phyloP scores from a whole-genome alignment of 2,888 invertebrate genomes.

The Dugesia japonica region DNA sequence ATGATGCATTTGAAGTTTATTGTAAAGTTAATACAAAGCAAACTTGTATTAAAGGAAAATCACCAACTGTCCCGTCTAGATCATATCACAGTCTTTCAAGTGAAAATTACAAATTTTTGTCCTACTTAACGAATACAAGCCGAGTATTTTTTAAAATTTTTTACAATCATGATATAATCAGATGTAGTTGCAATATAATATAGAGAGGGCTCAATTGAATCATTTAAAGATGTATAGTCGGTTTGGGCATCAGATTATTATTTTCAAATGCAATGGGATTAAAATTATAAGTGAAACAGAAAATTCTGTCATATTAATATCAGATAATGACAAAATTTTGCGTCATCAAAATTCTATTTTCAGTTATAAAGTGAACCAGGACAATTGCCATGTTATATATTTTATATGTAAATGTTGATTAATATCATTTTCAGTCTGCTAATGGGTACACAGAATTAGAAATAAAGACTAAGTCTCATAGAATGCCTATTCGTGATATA shows the following conservation, averaged over 20 bases:
- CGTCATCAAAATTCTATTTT: not conserved
- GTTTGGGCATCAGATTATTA: not conserved
- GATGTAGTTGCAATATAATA: not conserved
- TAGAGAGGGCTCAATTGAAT: not conserved
- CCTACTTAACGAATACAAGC: not conserved
- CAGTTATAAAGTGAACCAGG: not conserved
- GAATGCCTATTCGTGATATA: not conserved
- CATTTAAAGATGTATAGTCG: not conserved
- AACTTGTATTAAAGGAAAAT: slow-evolving; percentile 32
- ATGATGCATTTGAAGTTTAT: slow-evolving; percentile 31
- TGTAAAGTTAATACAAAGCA: slow-evolving; percentile 12
- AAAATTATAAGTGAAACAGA: not conserved
- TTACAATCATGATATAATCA: not conserved
- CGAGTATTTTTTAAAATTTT: not conserved
- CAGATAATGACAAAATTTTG: not conserved
- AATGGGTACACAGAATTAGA: not conserved
- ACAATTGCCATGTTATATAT: not conserved
- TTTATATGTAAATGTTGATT: no score
- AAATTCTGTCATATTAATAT: not conserved
- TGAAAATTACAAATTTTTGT: not conserved
- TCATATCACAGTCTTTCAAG: not conserved
- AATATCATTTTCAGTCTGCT: no score
- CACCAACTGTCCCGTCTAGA: not conserved
- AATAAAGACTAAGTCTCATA: not conserved
- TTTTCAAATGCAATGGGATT: not conserved